A percentile compares a stretch with the other conserved stretches of the same genome.
These are phyloP conservation scores for Corydoras sp. DNA, from an alignment of 2,113 vertebrate genomes.

Conservation along the genomic window DNA sequence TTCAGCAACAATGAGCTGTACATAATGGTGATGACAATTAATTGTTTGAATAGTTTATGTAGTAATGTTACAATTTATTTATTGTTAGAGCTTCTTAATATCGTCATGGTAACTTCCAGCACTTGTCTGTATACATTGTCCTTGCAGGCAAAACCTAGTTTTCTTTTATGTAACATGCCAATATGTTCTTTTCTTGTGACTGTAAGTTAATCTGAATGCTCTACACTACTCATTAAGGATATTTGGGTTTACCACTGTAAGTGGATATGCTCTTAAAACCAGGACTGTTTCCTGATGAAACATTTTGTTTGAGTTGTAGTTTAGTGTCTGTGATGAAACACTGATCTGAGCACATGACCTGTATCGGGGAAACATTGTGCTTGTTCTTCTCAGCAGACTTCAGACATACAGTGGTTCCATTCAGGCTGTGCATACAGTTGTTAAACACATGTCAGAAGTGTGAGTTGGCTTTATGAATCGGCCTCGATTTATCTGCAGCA, in stretches of 20 bases:
- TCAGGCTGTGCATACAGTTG: conserved; percentile 4
- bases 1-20: too few relatives aligned
- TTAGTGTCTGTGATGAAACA: background rate
- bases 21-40: too few relatives aligned
- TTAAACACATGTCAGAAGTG: conserved; percentile 19
- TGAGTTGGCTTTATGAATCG: conserved; percentile 12
- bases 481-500: background rate
- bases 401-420: conserved; percentile 10
- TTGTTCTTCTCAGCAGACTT: background rate
- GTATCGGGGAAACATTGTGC: conserved; percentile 12
- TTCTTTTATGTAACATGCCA: too few relatives aligned
- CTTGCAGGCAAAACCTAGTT: too few relatives aligned
- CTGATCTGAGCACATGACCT: background rate
- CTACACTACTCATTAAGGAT: too few relatives aligned
- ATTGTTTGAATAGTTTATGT: too few relatives aligned
- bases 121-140: too few relatives aligned
- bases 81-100: too few relatives aligned
- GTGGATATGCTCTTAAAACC: background rate
- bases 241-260: background rate
- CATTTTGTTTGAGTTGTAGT: background rate
- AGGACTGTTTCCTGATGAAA: background rate
- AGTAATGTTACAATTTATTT: too few relatives aligned
- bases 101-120: too few relatives aligned
- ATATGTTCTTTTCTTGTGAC: too few relatives aligned
- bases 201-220: too few relatives aligned